Evolutionary conservation across 2,797 vertebrate species (phyloP).

Genomic region (Crenuchus spilurus): DNA sequence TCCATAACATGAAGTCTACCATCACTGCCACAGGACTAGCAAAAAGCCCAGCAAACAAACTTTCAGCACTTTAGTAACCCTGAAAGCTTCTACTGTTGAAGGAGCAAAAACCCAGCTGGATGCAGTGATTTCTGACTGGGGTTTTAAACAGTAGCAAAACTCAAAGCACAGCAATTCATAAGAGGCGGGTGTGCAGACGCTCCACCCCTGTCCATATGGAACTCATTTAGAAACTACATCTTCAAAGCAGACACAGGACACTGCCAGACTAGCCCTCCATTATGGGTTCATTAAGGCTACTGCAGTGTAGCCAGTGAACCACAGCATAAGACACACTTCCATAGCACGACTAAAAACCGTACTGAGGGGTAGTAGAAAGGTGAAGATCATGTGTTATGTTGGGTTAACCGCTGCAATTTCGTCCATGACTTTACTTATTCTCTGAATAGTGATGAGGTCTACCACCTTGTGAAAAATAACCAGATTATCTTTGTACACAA

Average conservation of each 20-base stretch:
- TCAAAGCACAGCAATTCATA: background rate
- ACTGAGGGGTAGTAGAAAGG: background rate
- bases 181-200: slow-evolving; percentile 6
- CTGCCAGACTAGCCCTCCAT: background rate
- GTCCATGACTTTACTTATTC: too few relatives aligned
- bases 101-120: background rate
- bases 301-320: slow-evolving; percentile 15
- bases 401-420: too few relatives aligned
- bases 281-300: slow-evolving; percentile 14
- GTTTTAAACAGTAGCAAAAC: background rate
- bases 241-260: slow-evolving; percentile 39
- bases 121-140: background rate
- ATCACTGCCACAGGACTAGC: too few relatives aligned
- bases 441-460: too few relatives aligned
- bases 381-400: too few relatives aligned
- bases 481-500: too few relatives aligned
- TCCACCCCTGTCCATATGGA: slow-evolving; percentile 45
- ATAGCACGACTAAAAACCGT: background rate
- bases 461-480: too few relatives aligned
- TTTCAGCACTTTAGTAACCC: too few relatives aligned
- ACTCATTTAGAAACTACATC: slow-evolving; percentile 43
- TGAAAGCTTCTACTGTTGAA: background rate
- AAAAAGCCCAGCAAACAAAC: too few relatives aligned
- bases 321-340: too few relatives aligned
- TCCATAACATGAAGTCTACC: too few relatives aligned